A percentile compares a stretch with the other conserved stretches of the same genome.
These are phyloP conservation scores for Phymorhynchus buccinoides DNA, from an alignment of 1,140 invertebrate species.

Conservation along the genomic window DNA sequence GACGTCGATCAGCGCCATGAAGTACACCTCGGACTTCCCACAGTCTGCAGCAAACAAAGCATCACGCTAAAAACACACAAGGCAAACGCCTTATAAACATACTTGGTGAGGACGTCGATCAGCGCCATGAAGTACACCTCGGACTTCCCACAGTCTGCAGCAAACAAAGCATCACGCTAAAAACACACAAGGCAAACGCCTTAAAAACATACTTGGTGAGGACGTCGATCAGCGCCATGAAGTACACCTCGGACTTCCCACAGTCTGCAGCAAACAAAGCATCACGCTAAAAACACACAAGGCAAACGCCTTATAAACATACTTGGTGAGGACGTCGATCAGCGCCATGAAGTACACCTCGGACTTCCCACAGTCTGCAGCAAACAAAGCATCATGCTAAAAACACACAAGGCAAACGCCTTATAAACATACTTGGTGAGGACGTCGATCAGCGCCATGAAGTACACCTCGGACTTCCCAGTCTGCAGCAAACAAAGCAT, in stretches of 20 bases:
- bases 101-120: constrained; percentile 98
- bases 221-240: constrained; percentile 98
- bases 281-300: too few species aligned
- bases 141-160: constrained; percentile 80
- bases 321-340: constrained; percentile 98
- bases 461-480: constrained; percentile 92
- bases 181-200: too few species aligned
- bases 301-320: too few species aligned
- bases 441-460: constrained; percentile 98
- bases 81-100: too few species aligned
- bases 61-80: too few species aligned
- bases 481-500: constrained; percentile 74
- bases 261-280: constrained; percentile 76
- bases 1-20: constrained; percentile 98
- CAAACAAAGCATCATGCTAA: too few species aligned
- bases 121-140: constrained; percentile 99
- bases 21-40: constrained; percentile 92
- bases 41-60: constrained; percentile 76
- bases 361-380: constrained; percentile 80
- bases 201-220: constrained; percentile 99
- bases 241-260: constrained; percentile 92
- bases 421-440: constrained; percentile 97
- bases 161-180: too few species aligned
- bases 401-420: too few species aligned
- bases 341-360: constrained; percentile 99